Evolutionary conservation across 2,113 vertebrate species (phyloP).

Genomic region (Phasianus colchicus): DNA sequence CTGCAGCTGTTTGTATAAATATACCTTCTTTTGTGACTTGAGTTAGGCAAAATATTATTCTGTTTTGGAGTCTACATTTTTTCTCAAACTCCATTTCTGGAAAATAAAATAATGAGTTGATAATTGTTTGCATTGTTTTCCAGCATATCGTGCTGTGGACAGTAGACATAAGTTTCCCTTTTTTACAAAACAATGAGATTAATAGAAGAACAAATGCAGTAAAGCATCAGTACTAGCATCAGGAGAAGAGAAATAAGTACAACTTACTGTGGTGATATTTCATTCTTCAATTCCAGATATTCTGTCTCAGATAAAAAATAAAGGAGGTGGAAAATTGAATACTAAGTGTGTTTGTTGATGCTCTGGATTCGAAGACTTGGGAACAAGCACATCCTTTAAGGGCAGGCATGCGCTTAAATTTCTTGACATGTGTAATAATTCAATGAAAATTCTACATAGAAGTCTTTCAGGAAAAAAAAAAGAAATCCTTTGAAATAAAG

Average conservation of each 20-base stretch:
- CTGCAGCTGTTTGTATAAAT: not conserved
- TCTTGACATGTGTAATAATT: not conserved
- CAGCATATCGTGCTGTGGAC: not conserved
- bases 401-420: not conserved
- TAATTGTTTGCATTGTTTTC: not conserved
- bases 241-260: not conserved
- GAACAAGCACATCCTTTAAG: not conserved
- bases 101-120: not conserved
- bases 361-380: not conserved
- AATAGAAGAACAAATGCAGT: not conserved
- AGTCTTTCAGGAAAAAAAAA: not conserved
- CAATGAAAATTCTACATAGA: not conserved
- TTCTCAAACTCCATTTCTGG: not conserved
- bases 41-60: not conserved
- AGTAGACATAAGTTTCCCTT: not conserved
- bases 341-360: not conserved
- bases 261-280: not conserved
- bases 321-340: not conserved
- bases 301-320: not conserved
- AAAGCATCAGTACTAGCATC: not conserved
- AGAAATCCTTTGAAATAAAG: not conserved
- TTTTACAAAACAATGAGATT: accelerated
- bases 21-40: not conserved
- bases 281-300: not conserved
- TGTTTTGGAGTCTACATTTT: not conserved